A percentile compares a stretch with the other conserved stretches of the same genome.
Evolutionary conservation across 2,113 vertebrate genomes (phyloP).

Genomic region (Tamias sibiricus): DNA sequence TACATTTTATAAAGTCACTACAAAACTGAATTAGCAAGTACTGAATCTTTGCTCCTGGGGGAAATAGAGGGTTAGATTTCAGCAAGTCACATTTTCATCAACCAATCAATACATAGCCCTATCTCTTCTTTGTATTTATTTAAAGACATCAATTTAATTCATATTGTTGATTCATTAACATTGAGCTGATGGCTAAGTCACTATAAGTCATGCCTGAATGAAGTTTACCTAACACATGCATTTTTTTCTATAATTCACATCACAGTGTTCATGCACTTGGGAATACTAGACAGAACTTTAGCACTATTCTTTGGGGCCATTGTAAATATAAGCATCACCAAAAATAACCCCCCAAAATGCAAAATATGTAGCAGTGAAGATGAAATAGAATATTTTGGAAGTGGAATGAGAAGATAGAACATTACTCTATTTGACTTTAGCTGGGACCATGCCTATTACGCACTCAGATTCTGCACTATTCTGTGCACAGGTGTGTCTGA

Average conservation of each 20-base stretch:
- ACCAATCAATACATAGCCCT: not conserved
- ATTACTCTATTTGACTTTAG: not conserved
- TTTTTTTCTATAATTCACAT: not conserved
- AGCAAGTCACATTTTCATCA: not conserved
- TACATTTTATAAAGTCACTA: not conserved
- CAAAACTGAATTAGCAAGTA: not conserved
- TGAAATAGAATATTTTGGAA: not conserved
- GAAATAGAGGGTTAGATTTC: not conserved
- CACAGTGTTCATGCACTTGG: not conserved
- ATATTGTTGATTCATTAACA: not conserved
- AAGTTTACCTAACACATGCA: not conserved
- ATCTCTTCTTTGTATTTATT: not conserved
- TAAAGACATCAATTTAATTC: not conserved
- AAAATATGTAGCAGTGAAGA: not conserved
- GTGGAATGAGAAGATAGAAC: not conserved
- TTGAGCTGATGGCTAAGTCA: not conserved
- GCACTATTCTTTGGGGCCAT: not conserved
- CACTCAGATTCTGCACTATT: no score
- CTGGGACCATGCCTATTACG: not conserved
- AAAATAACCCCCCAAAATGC: no score
- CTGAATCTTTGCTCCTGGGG: not conserved
- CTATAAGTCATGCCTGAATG: not conserved
- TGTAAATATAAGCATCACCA: not conserved
- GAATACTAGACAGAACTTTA: not conserved
- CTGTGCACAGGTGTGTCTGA: not conserved